Evolutionary conservation across 2,888 invertebrate genomes (phyloP).

Genomic region (Ctena decussata): DNA sequence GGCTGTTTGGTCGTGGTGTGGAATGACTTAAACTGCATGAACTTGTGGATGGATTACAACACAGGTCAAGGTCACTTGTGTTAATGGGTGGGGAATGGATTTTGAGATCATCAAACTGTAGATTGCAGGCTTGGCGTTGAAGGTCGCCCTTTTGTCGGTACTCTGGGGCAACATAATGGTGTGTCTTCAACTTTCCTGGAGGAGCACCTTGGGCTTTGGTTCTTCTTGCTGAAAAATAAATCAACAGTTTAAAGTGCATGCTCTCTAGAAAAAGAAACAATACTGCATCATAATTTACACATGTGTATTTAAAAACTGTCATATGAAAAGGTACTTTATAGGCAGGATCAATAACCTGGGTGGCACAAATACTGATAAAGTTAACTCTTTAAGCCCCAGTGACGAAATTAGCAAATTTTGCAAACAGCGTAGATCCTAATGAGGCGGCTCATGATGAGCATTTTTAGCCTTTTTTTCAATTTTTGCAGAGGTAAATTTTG

Average conservation of each 20-base stretch:
- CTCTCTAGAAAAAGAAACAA: no score
- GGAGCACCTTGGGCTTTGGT: constrained; percentile 15
- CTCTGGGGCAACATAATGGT: constrained; percentile 65
- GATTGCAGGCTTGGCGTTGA: constrained; percentile 62
- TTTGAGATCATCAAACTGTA: constrained; percentile 54
- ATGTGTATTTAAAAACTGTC: no score
- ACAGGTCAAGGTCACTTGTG: constrained; percentile 26
- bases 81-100: constrained; percentile 58
- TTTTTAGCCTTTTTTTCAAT: no score
- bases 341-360: no score
- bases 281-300: no score
- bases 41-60: constrained; percentile 49
- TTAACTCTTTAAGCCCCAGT: no score
- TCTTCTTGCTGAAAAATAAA: constrained; percentile 15
- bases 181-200: constrained; percentile 52
- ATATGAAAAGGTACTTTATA: no score
- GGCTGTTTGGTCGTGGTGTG: constrained; percentile 55
- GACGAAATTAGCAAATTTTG: no score
- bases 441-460: no score
- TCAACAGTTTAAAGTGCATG: background rate
- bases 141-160: constrained; percentile 60
- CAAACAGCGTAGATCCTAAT: no score
- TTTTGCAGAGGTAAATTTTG: no score
- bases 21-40: constrained; percentile 49
- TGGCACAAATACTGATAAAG: no score